Conservation (phyloP, 2,797 vertebrate genomes). For the Enteromius trimaculatus region DNA sequence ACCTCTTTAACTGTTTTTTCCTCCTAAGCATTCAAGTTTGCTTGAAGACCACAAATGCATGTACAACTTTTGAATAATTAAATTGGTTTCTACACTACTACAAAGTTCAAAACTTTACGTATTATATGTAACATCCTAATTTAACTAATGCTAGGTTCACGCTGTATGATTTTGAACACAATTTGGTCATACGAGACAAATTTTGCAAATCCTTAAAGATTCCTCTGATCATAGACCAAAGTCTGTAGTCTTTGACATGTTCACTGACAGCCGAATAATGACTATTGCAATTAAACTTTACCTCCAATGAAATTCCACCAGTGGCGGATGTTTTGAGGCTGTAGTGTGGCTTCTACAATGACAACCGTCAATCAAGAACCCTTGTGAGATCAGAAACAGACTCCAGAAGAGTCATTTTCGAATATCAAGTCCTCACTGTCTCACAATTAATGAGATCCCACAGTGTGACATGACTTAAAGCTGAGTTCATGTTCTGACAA, state of each 20-base stretch:
- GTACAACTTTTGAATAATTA: too few relatives aligned
- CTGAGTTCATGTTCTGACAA: background rate
- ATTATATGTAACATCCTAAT: background rate
- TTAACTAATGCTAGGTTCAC: background rate
- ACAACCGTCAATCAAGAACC: background rate
- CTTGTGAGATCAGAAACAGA: background rate
- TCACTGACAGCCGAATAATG: background rate
- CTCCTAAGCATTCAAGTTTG: too few relatives aligned
- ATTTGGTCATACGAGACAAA: background rate
- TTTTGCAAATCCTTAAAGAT: background rate
- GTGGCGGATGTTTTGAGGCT: background rate
- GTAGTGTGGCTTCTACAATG: background rate
- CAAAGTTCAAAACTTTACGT: background rate
- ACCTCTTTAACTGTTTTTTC: too few relatives aligned
- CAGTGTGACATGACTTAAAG: background rate
- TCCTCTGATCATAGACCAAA: background rate
- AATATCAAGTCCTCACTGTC: background rate
- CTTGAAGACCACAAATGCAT: too few relatives aligned
- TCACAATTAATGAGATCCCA: background rate
- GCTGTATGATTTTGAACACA: background rate
- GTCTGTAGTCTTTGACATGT: background rate
- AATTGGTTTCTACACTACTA: background rate
- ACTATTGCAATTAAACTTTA: background rate
- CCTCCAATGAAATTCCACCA: background rate
- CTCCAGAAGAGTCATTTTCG: background rate